These are phyloP conservation scores for Nephrocerus scutellatus DNA, from an alignment of 2,888 invertebrate species.

Conservation along the genomic window DNA sequence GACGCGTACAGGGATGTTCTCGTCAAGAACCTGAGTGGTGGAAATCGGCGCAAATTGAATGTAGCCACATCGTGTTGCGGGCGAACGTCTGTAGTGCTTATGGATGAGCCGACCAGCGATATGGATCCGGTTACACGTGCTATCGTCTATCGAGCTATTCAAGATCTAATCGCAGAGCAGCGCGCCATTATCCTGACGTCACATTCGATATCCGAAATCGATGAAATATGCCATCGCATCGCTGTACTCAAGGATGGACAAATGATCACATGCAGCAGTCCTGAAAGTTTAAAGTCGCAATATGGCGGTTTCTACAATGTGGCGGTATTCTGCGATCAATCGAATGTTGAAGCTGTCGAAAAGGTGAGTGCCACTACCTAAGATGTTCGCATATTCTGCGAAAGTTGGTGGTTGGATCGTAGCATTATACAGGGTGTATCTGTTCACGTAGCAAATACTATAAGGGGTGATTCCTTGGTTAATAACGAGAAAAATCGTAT, in stretches of 20 bases:
- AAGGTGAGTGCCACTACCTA: slow-evolving; percentile 22
- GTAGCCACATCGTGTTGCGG: slow-evolving; percentile 71
- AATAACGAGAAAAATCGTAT: too few relatives aligned
- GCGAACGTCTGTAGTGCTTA: slow-evolving; percentile 60
- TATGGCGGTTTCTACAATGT: slow-evolving; percentile 44
- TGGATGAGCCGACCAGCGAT: slow-evolving; percentile 71
- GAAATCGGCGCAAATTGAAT: slow-evolving; percentile 71
- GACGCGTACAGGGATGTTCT: slow-evolving; percentile 41
- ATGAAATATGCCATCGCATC: slow-evolving; percentile 45
- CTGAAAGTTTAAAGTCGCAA: slow-evolving; percentile 36
- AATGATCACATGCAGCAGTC: slow-evolving; percentile 41
- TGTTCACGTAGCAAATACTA: too few relatives aligned
- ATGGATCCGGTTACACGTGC: slow-evolving; percentile 56
- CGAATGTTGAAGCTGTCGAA: slow-evolving; percentile 30
- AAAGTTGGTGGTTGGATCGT: not conserved
- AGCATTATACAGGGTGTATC: too few relatives aligned
- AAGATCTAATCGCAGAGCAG: slow-evolving; percentile 35
- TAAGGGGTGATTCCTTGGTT: too few relatives aligned
- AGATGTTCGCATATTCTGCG: not conserved
- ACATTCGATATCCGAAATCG: slow-evolving; percentile 47
- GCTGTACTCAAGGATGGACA: slow-evolving; percentile 44
- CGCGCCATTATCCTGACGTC: slow-evolving; percentile 46
- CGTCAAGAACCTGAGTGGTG: slow-evolving; percentile 49
- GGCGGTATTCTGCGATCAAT: slow-evolving; percentile 39
- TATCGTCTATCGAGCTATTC: slow-evolving; percentile 43